phyloP scores from a whole-genome alignment of 2,888 invertebrate genomes.

The Phytoseiulus persimilis region DNA sequence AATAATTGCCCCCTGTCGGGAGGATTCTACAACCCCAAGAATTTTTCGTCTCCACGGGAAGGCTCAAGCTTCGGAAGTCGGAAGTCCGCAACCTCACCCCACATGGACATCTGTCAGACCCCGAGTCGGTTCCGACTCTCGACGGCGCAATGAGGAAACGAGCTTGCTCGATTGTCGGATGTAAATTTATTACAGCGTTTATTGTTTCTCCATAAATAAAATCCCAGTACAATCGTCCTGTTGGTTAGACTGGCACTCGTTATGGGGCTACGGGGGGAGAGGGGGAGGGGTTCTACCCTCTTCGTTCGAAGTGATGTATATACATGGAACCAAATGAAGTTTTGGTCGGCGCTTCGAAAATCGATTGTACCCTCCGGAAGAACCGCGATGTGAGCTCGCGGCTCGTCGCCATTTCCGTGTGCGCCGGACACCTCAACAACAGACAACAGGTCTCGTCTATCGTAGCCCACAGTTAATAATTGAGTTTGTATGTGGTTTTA shows the following conservation, averaged over 20 bases:
- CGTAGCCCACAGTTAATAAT: background rate
- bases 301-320: background rate
- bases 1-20: too few relatives aligned
- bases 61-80: too few relatives aligned
- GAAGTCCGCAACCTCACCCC: too few relatives aligned
- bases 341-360: background rate
- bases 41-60: too few relatives aligned
- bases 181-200: slow-evolving; percentile 32
- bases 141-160: too few relatives aligned
- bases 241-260: slow-evolving; percentile 5
- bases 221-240: slow-evolving; percentile 26
- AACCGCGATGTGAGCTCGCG: background rate
- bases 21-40: too few relatives aligned
- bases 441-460: background rate
- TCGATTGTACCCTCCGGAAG: background rate
- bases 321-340: background rate
- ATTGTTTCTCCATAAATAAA: slow-evolving; percentile 32
- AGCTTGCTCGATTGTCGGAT: background rate
- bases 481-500: background rate
- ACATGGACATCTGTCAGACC: too few relatives aligned
- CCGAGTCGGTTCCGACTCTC: too few relatives aligned
- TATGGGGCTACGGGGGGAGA: background rate
- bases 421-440: slow-evolving; percentile 5
- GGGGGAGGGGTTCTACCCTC: background rate
- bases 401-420: background rate